A percentile compares a stretch with the other conserved stretches of the same genome.
Conservation (phyloP, 2,113 vertebrate genomes). For the Onychorhynchus coronatus region DNA sequence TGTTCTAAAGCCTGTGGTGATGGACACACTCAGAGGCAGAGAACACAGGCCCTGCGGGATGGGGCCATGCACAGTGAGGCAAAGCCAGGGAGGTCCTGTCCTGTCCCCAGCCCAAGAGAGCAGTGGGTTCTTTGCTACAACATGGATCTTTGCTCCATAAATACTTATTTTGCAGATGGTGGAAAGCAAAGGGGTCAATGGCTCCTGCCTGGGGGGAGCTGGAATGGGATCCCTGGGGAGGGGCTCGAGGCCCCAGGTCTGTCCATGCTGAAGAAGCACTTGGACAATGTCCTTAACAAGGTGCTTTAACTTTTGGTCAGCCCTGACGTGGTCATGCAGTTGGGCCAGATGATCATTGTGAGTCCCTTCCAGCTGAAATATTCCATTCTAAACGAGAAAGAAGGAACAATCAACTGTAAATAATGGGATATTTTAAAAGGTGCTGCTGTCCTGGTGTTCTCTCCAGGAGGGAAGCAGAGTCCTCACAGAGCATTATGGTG, state of each 20-base stretch:
- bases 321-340: not conserved
- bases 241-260: accelerated
- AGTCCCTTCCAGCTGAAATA: not conserved
- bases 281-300: accelerated
- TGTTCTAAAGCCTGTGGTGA: not conserved
- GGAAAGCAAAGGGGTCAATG: not conserved
- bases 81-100: not conserved
- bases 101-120: not conserved
- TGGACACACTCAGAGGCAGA: not conserved
- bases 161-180: not conserved
- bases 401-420: not conserved
- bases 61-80: not conserved
- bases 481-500: not conserved
- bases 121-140: accelerated
- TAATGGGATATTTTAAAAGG: not conserved
- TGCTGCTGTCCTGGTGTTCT: too few species aligned
- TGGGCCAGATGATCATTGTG: accelerated
- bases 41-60: not conserved
- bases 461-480: not conserved
- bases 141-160: not conserved
- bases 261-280: accelerated
- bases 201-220: not conserved
- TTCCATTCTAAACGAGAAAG: too few species aligned
- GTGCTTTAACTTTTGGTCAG: not conserved
- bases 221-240: not conserved